These are phyloP conservation scores for Ethmia dodecea DNA, from an alignment of 2,888 invertebrate species.

Conservation along the genomic window DNA sequence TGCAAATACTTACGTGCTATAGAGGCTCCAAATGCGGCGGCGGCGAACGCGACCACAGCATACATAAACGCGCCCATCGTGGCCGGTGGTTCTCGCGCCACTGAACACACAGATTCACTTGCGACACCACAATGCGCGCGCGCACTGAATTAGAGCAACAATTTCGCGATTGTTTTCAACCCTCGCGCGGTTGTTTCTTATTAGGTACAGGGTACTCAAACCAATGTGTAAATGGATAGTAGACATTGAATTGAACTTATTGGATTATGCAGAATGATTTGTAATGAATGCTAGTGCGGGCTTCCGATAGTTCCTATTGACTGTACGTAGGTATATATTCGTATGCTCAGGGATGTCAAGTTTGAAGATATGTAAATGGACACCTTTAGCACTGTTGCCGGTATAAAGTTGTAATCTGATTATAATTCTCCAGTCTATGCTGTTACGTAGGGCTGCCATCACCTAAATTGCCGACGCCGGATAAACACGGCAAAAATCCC, in stretches of 20 bases:
- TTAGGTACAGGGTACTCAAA: background rate
- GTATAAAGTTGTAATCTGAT: too few relatives aligned
- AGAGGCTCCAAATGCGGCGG: conserved; percentile 61
- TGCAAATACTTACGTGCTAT: conserved; percentile 64
- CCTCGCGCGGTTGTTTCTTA: background rate
- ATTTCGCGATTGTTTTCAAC: conserved; percentile 5
- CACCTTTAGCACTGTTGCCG: too few relatives aligned
- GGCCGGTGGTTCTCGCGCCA: conserved; percentile 53
- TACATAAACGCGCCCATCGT: conserved; percentile 63
- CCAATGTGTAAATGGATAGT: conserved; percentile 24
- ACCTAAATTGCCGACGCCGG: too few relatives aligned
- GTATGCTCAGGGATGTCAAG: too few relatives aligned
- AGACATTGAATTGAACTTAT: conserved; percentile 18
- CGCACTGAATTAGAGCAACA: conserved; percentile 1
- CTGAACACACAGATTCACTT: conserved; percentile 27
- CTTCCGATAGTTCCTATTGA: conserved; percentile 52
- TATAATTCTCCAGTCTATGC: too few relatives aligned
- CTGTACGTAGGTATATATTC: too few relatives aligned
- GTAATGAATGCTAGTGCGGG: conserved; percentile 42
- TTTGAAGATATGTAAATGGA: too few relatives aligned
- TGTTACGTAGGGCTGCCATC: too few relatives aligned
- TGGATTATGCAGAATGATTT: conserved; percentile 15
- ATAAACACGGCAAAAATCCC: too few relatives aligned
- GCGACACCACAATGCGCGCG: conserved; percentile 1
- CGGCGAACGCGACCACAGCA: conserved; percentile 52